A percentile compares a stretch with the other conserved stretches of the same genome.
These are phyloP conservation scores for Gonioctena quinquepunctata DNA, from an alignment of 1,140 invertebrate genomes.

Conservation along the genomic window DNA sequence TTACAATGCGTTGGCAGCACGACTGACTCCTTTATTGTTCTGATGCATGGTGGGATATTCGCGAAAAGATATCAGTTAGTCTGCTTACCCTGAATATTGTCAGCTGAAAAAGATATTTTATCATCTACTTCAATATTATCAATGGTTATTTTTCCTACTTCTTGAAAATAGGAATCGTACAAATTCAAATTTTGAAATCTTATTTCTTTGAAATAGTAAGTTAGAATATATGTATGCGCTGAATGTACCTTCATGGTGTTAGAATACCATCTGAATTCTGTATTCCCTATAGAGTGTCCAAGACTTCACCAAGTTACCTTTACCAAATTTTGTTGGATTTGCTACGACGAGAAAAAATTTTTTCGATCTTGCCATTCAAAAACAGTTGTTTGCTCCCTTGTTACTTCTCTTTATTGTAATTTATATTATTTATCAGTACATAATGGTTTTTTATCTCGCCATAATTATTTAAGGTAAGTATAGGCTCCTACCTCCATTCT, in stretches of 20 bases:
- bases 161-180: too few species aligned
- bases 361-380: conserved; percentile 43
- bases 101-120: too few species aligned
- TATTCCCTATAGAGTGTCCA: neutral
- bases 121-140: too few species aligned
- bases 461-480: conserved; percentile 42
- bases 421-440: conserved; percentile 39
- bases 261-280: neutral
- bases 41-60: neutral
- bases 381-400: conserved; percentile 21
- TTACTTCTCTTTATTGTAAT: conserved; percentile 25
- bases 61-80: too few species aligned
- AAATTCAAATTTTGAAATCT: too few species aligned
- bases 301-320: conserved; percentile 33
- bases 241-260: neutral
- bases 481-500: conserved; percentile 17
- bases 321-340: conserved; percentile 25
- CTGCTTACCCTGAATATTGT: too few species aligned
- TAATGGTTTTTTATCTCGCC: conserved; percentile 34
- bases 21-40: neutral
- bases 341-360: neutral
- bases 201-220: too few species aligned
- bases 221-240: neutral
- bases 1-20: neutral
- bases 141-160: too few species aligned